These are phyloP conservation scores for Neopipo cinnamomea DNA, from an alignment of 2,113 vertebrate species.

Conservation along the genomic window DNA sequence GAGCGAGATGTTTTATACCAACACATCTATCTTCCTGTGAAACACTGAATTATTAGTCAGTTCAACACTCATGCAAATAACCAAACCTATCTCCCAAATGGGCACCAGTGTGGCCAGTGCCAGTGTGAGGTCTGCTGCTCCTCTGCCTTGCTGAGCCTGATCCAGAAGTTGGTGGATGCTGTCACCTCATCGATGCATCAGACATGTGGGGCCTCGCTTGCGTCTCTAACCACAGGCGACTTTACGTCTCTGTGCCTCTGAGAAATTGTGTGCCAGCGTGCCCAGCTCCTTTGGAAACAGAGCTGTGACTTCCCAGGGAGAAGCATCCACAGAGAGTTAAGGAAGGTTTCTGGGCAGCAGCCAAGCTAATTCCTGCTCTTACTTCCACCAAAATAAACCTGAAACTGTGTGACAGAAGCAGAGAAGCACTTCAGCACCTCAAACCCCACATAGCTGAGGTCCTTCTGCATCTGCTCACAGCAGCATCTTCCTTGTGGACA, in stretches of 20 bases:
- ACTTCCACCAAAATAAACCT: background rate
- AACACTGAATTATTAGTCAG: background rate
- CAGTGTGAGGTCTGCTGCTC: background rate
- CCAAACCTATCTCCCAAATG: rapidly evolving
- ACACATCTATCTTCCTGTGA: background rate
- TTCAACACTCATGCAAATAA: background rate
- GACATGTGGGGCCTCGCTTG: rapidly evolving
- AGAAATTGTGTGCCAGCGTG: background rate
- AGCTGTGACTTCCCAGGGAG: background rate
- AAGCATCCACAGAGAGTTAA: background rate
- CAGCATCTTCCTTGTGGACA: background rate
- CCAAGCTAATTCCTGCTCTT: background rate
- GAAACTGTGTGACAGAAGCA: background rate
- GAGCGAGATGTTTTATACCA: rapidly evolving
- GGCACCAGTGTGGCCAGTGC: rapidly evolving
- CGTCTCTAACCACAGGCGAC: background rate
- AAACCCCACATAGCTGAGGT: rapidly evolving
- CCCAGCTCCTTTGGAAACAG: background rate
- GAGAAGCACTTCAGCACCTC: background rate
- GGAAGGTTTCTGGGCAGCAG: background rate
- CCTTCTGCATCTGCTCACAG: background rate
- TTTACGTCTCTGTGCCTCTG: background rate
- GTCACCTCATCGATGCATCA: background rate
- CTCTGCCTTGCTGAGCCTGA: background rate
- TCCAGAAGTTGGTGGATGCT: background rate